Conservation (phyloP, 2,797 vertebrate species). For the Aulostomus chinensis region DNA sequence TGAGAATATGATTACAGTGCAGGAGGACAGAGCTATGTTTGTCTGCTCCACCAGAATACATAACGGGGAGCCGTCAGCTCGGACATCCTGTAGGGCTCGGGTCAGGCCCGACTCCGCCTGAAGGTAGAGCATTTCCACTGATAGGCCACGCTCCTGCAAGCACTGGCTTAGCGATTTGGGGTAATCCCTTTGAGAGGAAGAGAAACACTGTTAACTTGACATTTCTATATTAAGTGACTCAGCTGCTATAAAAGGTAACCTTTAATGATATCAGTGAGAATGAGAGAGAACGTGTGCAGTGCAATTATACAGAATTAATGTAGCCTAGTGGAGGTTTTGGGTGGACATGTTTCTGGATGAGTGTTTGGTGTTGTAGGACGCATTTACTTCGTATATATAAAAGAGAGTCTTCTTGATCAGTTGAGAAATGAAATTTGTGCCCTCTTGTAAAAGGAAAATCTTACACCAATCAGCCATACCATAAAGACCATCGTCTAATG, state of each 20-base stretch:
- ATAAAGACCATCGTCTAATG: too few species aligned
- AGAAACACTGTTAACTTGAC: slow-evolving; percentile 75
- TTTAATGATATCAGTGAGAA: slow-evolving; percentile 6
- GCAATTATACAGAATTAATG: neutral
- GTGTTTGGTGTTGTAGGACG: too few species aligned
- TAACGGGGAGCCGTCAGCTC: slow-evolving; percentile 82
- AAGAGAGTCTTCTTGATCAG: too few species aligned
- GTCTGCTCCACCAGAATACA: slow-evolving; percentile 86
- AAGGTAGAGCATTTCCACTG: slow-evolving; percentile 85
- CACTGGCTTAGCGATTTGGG: slow-evolving; percentile 81
- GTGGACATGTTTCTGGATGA: too few species aligned
- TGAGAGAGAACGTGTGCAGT: neutral
- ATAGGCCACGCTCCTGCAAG: slow-evolving; percentile 83
- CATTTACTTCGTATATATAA: too few species aligned
- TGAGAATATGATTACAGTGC: slow-evolving; percentile 84
- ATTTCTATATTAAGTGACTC: slow-evolving; percentile 44
- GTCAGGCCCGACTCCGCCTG: slow-evolving; percentile 78
- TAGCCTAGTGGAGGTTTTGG: too few species aligned
- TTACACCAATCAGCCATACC: too few species aligned
- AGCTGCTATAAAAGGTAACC: slow-evolving; percentile 34
- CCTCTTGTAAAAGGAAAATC: too few species aligned
- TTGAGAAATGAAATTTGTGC: too few species aligned
- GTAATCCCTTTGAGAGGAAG: slow-evolving; percentile 86
- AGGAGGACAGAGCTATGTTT: slow-evolving; percentile 81
- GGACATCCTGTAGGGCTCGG: slow-evolving; percentile 82